Evolutionary conservation across 2,113 vertebrate genomes (phyloP).

Genomic region (Oncorhynchus kisutch): DNA sequence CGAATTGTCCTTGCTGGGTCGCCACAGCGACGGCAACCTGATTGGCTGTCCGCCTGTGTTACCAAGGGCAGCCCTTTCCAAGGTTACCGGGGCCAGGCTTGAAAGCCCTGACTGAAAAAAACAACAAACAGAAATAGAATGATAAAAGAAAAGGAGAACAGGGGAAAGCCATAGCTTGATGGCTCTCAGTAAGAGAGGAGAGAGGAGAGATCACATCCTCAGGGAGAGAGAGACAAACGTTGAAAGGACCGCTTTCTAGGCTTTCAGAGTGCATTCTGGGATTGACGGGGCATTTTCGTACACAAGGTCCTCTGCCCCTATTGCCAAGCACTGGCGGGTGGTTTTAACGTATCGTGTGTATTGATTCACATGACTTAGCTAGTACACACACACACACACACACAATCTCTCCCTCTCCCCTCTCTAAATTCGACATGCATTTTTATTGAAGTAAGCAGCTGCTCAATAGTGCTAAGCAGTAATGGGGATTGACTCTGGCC

Average conservation of each 20-base stretch:
- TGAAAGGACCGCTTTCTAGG: constrained; percentile 62
- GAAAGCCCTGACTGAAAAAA: constrained; percentile 53
- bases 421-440: constrained; percentile 81
- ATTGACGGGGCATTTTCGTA: constrained; percentile 45
- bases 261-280: constrained; percentile 55
- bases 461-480: constrained; percentile 91
- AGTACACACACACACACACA: constrained; percentile 28
- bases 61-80: constrained; percentile 54
- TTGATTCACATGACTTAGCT: constrained; percentile 57
- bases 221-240: constrained; percentile 52
- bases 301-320: constrained; percentile 34
- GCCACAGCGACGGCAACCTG: constrained; percentile 33
- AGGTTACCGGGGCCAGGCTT: constrained; percentile 54
- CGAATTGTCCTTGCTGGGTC: constrained; percentile 33
- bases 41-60: constrained; percentile 55
- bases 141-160: constrained; percentile 51
- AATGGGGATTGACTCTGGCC: constrained; percentile 94
- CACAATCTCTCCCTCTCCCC: constrained; percentile 57
- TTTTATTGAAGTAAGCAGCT: constrained; percentile 97
- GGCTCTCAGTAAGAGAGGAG: constrained; percentile 41
- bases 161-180: constrained; percentile 55
- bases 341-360: constrained; percentile 56
- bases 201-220: constrained; percentile 49
- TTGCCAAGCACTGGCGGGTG: constrained; percentile 36
- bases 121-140: constrained; percentile 20